A percentile compares a stretch with the other conserved stretches of the same genome.
Evolutionary conservation across 1,140 invertebrate species (phyloP).

Genomic region (Drosophila parabipectinata): DNA sequence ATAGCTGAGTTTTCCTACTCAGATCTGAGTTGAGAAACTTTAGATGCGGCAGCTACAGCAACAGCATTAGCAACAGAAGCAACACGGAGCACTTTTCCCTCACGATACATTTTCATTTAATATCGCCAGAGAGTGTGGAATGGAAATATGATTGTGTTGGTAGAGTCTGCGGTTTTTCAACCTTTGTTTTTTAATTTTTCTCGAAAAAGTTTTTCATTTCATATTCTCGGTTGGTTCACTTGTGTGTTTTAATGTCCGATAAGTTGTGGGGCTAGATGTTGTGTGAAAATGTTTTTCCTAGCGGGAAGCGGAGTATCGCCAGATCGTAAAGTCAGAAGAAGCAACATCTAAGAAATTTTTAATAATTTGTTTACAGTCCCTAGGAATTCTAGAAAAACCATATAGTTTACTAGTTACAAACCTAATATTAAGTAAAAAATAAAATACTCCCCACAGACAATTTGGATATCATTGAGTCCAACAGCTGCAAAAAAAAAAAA

Average conservation of each 20-base stretch:
- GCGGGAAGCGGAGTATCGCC: neutral
- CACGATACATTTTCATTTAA: slow-evolving; percentile 62
- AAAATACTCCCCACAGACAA: slow-evolving; percentile 13
- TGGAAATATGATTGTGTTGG: slow-evolving; percentile 66
- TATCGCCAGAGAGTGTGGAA: slow-evolving; percentile 75
- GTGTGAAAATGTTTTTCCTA: slow-evolving; percentile 45
- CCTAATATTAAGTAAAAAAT: neutral
- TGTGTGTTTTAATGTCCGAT: slow-evolving; percentile 54
- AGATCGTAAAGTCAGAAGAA: slow-evolving; percentile 21
- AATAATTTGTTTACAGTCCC: slow-evolving; percentile 26
- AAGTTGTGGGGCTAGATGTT: slow-evolving; percentile 57
- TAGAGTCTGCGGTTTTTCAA: slow-evolving; percentile 69
- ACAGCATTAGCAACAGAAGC: slow-evolving; percentile 31
- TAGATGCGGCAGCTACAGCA: slow-evolving; percentile 72
- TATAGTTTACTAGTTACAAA: too few relatives aligned
- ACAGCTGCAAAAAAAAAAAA: slow-evolving; percentile 19
- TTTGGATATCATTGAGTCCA: slow-evolving; percentile 33
- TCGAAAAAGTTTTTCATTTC: slow-evolving; percentile 61
- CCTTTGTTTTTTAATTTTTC: slow-evolving; percentile 16
- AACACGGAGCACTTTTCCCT: slow-evolving; percentile 40
- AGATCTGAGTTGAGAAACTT: slow-evolving; percentile 73
- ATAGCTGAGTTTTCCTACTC: slow-evolving; percentile 50
- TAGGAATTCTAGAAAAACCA: neutral
- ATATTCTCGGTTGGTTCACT: slow-evolving; percentile 38
- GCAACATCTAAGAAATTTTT: slow-evolving; percentile 14